Evolutionary conservation across 2,113 vertebrate species (phyloP).

Genomic region (Meleagris gallopavo): DNA sequence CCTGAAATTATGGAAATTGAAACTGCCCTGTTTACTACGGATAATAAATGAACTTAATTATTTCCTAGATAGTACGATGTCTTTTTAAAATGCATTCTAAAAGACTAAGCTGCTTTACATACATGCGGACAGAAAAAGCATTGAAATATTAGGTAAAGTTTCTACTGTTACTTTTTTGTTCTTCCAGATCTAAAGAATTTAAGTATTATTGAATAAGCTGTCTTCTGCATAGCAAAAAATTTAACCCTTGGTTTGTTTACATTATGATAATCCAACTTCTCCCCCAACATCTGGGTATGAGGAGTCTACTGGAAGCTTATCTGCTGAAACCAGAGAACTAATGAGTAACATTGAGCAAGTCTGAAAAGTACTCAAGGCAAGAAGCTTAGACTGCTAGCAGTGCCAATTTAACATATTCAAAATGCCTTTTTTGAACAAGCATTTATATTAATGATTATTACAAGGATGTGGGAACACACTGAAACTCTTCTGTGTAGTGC

Average conservation of each 20-base stretch:
- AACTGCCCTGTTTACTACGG: background rate
- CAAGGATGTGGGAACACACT: background rate
- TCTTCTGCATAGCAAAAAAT: background rate
- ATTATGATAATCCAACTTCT: background rate
- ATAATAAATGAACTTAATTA: background rate
- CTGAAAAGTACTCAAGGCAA: background rate
- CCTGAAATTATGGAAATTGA: background rate
- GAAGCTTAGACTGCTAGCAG: background rate
- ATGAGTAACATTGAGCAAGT: background rate
- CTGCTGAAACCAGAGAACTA: background rate
- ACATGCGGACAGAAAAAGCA: background rate
- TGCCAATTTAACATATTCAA: too few relatives aligned
- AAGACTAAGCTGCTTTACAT: background rate
- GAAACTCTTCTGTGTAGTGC: background rate
- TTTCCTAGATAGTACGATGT: background rate
- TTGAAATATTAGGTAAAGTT: background rate
- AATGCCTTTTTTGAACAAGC: background rate
- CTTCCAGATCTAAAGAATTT: background rate
- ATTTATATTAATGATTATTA: background rate
- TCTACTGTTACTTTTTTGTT: background rate
- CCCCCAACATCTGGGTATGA: background rate
- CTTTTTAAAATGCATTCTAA: background rate
- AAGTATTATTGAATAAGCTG: background rate
- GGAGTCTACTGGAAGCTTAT: background rate
- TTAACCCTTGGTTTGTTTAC: background rate